phyloP scores from a whole-genome alignment of 2,888 invertebrate genomes.

The Archips crataeganus region DNA sequence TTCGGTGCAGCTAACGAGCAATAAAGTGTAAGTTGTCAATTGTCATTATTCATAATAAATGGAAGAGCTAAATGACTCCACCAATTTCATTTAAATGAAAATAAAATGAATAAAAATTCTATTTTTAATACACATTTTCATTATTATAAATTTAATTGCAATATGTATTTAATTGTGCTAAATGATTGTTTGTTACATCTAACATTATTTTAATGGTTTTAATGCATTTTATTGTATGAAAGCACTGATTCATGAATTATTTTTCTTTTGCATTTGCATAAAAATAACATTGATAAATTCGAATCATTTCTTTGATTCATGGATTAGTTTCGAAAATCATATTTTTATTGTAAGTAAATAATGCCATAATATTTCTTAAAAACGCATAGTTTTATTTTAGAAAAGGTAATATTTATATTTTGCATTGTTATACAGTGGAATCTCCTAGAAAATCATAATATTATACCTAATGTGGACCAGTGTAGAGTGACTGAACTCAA shows the following conservation, averaged over 20 bases:
- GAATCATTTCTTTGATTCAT: neutral
- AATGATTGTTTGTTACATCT: neutral
- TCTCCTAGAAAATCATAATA: neutral
- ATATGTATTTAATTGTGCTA: neutral
- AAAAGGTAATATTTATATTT: neutral
- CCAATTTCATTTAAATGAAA: neutral
- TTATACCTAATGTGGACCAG: neutral
- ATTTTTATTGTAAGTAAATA: neutral
- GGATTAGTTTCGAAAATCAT: neutral
- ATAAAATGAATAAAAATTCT: neutral
- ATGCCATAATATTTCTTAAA: neutral
- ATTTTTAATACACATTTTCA: neutral
- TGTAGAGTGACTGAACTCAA: neutral
- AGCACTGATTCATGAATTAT: neutral
- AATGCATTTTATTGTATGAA: neutral
- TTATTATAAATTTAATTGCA: slow-evolving; percentile 10
- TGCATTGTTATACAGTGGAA: neutral
- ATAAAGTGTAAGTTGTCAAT: no score
- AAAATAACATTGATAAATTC: neutral
- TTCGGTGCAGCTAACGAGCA: no score
- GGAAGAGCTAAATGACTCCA: no score
- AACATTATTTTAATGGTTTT: neutral
- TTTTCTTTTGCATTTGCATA: neutral
- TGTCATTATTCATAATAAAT: no score
- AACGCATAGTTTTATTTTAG: neutral